These are phyloP conservation scores for Parauchenoglanis ngamensis DNA, from an alignment of 2,797 vertebrate genomes.

Conservation along the genomic window DNA sequence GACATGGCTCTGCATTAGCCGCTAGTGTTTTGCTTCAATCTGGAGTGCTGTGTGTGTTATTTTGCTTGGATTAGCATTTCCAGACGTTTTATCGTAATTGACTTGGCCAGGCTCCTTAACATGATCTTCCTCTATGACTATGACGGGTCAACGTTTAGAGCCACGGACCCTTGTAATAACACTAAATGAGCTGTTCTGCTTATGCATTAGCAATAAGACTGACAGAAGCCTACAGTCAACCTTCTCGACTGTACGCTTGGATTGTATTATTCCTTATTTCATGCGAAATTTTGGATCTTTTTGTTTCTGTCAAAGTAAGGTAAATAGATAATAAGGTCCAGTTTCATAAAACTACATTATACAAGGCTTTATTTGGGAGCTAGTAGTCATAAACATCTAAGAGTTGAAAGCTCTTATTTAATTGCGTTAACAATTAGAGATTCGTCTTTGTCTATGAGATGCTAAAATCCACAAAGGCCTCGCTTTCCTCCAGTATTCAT, in stretches of 20 bases:
- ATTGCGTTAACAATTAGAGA: background rate
- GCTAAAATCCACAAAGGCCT: background rate
- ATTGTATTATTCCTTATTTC: background rate
- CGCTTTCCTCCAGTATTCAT: background rate
- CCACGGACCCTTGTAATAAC: background rate
- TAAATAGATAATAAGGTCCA: background rate
- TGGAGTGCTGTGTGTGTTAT: slow-evolving; percentile 9
- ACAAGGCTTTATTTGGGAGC: background rate
- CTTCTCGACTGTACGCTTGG: background rate
- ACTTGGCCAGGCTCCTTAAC: slow-evolving; percentile 7
- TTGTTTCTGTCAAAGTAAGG: background rate
- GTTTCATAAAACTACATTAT: background rate
- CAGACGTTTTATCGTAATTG: slow-evolving; percentile 20
- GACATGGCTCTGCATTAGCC: slow-evolving; percentile 14
- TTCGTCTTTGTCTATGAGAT: background rate
- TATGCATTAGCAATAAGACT: background rate
- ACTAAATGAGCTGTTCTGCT: background rate
- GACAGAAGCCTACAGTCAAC: background rate
- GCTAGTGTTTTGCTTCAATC: background rate
- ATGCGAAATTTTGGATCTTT: background rate
- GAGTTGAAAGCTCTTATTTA: background rate
- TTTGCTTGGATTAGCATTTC: slow-evolving; percentile 20
- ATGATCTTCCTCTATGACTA: slow-evolving; percentile 1
- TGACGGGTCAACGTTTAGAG: background rate
- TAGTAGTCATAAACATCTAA: background rate